Conservation (phyloP, 2,797 vertebrate genomes). For the Pipistrellus nathusii region DNA sequence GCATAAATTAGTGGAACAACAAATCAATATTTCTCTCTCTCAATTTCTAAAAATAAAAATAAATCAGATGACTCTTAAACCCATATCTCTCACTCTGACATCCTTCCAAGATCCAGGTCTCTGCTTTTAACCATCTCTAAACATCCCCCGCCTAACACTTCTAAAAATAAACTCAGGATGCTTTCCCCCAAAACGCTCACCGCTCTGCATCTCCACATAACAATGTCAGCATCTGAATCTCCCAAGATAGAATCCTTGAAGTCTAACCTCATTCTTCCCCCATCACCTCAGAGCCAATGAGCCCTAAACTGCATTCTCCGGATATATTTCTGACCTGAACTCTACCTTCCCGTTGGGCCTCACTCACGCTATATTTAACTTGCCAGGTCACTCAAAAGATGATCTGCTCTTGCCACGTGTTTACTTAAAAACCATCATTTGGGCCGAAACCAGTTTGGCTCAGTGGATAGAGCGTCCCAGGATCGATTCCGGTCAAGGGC, state of each 20-base stretch:
- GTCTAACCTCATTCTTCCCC: neutral
- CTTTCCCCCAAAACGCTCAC: neutral
- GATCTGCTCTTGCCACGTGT: neutral
- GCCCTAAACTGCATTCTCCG: conserved; percentile 33
- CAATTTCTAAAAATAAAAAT: neutral
- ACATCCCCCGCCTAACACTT: neutral
- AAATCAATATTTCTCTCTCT: neutral
- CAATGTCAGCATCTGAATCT: neutral
- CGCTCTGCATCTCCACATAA: neutral
- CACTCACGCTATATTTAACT: neutral
- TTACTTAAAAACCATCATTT: neutral
- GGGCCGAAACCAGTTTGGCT: too few species aligned
- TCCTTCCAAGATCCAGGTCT: neutral
- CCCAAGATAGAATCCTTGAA: conserved; percentile 27
- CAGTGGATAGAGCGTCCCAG: too few species aligned
- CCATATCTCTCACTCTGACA: neutral
- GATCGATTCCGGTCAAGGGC: too few species aligned
- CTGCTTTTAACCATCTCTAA: conserved; percentile 11
- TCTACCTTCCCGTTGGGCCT: neutral
- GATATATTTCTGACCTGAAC: neutral
- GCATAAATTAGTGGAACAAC: too few species aligned
- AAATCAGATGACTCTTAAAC: neutral
- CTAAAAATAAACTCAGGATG: conserved; percentile 30
- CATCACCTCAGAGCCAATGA: neutral
- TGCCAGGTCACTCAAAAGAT: neutral